Percentiles rank a stretch among this genome's conserved stretches.
Evolutionary conservation across 2,113 vertebrate species (phyloP).

Genomic region (Corynorhinus townsendii): DNA sequence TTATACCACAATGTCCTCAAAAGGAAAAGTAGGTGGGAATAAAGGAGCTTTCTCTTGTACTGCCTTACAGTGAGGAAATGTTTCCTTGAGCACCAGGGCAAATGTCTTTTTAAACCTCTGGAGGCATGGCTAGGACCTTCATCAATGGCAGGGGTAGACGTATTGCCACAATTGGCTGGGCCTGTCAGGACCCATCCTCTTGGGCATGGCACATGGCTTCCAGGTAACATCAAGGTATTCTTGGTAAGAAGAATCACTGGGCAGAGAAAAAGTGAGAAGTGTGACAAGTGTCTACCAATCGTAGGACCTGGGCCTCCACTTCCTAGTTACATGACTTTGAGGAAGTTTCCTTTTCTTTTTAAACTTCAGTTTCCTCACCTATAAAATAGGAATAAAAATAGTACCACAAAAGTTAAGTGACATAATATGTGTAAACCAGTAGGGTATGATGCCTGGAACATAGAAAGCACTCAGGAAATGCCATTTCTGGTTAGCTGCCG

Average conservation of each 20-base stretch:
- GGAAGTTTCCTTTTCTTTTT: background rate
- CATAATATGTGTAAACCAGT: background rate
- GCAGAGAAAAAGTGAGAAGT: background rate
- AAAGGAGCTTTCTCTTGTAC: background rate
- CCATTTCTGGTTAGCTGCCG: background rate
- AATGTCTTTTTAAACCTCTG: background rate
- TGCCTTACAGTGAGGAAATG: background rate
- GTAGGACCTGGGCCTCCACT: background rate
- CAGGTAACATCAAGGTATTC: background rate
- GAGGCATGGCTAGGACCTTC: background rate
- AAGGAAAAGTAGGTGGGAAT: background rate
- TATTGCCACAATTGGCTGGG: background rate
- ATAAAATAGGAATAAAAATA: background rate
- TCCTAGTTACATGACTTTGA: background rate
- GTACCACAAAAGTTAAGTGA: background rate
- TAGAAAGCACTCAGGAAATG: background rate
- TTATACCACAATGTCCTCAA: background rate
- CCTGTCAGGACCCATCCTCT: background rate
- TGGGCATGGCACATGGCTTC: background rate
- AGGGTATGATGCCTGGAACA: background rate
- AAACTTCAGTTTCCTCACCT: background rate
- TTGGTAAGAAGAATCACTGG: background rate
- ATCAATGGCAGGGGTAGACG: background rate
- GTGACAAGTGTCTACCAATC: background rate
- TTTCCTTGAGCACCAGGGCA: background rate